Evolutionary conservation across 2,113 vertebrate species (phyloP), one percentile per base, ranked within the genome.

Genomic region (Symphodus melops): DNA sequence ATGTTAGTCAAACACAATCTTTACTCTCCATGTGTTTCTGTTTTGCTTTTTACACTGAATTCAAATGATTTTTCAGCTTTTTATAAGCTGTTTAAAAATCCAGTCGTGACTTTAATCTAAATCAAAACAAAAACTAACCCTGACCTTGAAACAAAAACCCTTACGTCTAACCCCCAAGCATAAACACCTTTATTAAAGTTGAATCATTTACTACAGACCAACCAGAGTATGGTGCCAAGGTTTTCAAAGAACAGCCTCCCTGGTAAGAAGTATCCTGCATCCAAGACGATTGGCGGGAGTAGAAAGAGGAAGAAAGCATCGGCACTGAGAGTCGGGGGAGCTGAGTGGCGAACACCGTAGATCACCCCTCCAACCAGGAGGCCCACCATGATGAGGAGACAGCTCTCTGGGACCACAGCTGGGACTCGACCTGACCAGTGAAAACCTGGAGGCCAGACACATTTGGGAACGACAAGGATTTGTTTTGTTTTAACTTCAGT

Each of bases 261-360:
- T 6, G 95, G 95, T 92, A 97, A 94, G 89, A 97, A 96, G 72
- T 96, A 97, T 1, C 95, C 93, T 0, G 95, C 94, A 0, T 96
- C 95, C 8, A 96, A 82, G 55, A 96, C 95, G 0, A 96, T 95
- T 42, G 94, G 95, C 2, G 95, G 95, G 72, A 96, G 90, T 49
- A 97, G 92, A 77, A 96, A 97, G 41, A 96, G 92, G 90, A 97
- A 96, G 65, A 96, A 96, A 77, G 94, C 91, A 14, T 96, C 92
- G 0, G 92, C 95, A 55, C 93, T 94, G 89, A 96, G 95, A 52
- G 95, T 93, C 0, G 94, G 94, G 0, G 94, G 92, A 0, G 94
- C 94, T 5, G 93, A 94, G 25, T 96, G 91, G 0, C 95, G 94
- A 3, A 95, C 88, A 0, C 92, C 92, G 0, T 94, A 95, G 81